Conservation (phyloP, 2,888 invertebrate species). For the Ochlodes sylvanus region DNA sequence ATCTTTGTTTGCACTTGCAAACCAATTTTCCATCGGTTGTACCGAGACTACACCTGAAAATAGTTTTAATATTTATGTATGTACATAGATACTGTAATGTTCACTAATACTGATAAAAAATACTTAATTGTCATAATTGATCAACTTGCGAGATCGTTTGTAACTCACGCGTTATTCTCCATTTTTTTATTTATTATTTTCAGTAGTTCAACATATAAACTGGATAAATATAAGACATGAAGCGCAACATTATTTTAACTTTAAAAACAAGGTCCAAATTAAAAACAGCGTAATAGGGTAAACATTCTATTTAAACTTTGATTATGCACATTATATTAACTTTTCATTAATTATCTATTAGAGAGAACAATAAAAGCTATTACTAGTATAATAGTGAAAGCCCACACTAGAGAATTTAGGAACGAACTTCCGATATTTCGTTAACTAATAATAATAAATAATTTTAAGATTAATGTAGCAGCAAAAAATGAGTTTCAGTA, state of each 20-base stretch:
- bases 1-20: background rate
- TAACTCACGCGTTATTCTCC: too few relatives aligned
- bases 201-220: too few relatives aligned
- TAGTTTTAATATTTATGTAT: background rate
- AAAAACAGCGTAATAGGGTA: background rate
- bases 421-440: background rate
- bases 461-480: too few relatives aligned
- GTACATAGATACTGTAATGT: background rate
- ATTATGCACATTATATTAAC: slow-evolving; percentile 15
- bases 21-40: background rate
- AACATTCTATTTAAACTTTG: slow-evolving; percentile 13
- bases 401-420: background rate
- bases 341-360: background rate
- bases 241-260: background rate
- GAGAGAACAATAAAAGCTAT: slow-evolving; percentile 3
- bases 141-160: too few relatives aligned
- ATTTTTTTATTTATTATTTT: too few relatives aligned
- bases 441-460: background rate
- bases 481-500: too few relatives aligned
- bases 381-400: background rate
- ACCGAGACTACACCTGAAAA: slow-evolving; percentile 1
- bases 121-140: too few relatives aligned
- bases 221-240: too few relatives aligned
- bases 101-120: too few relatives aligned
- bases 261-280: background rate